Conservation (phyloP, 2,888 invertebrate species). For the Cerastis rubricosa region DNA sequence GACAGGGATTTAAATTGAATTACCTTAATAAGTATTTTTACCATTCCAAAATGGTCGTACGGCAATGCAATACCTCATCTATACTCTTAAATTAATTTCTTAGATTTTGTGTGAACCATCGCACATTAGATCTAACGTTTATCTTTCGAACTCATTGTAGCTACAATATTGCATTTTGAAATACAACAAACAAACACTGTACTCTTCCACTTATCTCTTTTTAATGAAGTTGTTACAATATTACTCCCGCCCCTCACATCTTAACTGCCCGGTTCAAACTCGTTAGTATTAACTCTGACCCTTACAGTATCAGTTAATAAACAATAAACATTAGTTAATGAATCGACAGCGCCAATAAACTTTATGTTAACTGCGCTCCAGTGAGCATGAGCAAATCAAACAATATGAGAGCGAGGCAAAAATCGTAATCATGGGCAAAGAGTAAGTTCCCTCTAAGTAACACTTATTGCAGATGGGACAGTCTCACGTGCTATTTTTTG, state of each 20-base stretch:
- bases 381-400: constrained; percentile 80
- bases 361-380: constrained; percentile 79
- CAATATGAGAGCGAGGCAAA: constrained; percentile 73
- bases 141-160: not conserved
- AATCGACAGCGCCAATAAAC: constrained; percentile 65
- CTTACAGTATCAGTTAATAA: constrained; percentile 65
- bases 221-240: constrained; percentile 7
- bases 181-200: not conserved
- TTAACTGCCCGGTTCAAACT: not conserved
- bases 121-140: not conserved
- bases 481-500: not conserved
- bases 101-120: not conserved
- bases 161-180: not conserved
- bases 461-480: constrained; percentile 12
- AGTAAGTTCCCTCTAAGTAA: constrained; percentile 46
- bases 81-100: not conserved
- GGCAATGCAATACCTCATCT: not conserved
- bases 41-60: not conserved
- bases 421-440: constrained; percentile 73
- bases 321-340: constrained; percentile 65
- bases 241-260: constrained; percentile 18
- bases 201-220: not conserved
- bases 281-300: constrained; percentile 40
- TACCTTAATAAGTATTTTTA: not conserved
- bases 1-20: not conserved